Evolutionary conservation across 2,888 invertebrate species (phyloP), one percentile per base, ranked within the genome.

Genomic region (Drosophila pseudotakahashii): DNA sequence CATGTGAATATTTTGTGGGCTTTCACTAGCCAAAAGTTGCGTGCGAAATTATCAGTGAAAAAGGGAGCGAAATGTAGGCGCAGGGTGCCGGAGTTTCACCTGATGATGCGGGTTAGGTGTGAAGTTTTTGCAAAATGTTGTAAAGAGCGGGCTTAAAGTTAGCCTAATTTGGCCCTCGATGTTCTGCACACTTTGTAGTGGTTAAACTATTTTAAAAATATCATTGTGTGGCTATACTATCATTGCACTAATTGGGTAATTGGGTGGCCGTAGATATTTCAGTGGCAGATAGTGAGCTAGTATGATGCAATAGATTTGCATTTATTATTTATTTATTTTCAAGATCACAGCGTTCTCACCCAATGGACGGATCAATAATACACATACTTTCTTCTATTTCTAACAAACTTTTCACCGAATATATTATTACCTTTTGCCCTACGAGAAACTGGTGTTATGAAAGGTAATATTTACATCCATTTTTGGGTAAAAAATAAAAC

Each of bases 21-120:
- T 86, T 81, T 81, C 84, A 81, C 85, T 75, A 66, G 81, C 63
- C 42, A 69, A 73, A 69, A 66, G 66, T 66, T 66, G 48, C 66
- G 66, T 67, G 69, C 66, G 37, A 73, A 64, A 64, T 68, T 70
- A 63, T 63, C 62, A 34, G 34, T 42, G 48, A 34, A 68, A 68
- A 68, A 36, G 54, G 66, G 68, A 26, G 66, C 4, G 16, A 39
- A 13, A 53, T 26, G 45, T 39, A 32, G 68, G 32, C 45, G 10
- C 16, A 39, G 54, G 68, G 37, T 54, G 30, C 23, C 32, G 26
- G 32, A 68, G 54, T 66, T 66, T 66, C 66, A 68, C 66, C 54
- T 7, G 68, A 66, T 66, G 68, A 66, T 66, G 66, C 54, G 68
- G 64, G 64, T 26, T 16, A 68, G 64, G 68, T 66, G 64, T 45